Evolutionary conservation across 1,140 invertebrate species (phyloP).

Genomic region (Pogonomyrmex californicus): DNA sequence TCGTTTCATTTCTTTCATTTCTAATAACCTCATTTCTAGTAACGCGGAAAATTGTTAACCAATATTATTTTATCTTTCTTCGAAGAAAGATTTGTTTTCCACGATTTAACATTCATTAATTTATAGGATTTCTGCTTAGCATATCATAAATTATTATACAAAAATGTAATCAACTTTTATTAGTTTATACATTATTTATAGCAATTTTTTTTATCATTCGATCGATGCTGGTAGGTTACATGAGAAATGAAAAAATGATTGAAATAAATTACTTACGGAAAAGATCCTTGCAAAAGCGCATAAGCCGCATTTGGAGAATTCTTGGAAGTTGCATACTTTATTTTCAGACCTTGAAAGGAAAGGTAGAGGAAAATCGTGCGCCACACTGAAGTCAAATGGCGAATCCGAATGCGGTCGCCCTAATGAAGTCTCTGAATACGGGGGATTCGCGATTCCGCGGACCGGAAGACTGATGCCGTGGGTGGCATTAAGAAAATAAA

Average conservation of each 20-base stretch:
- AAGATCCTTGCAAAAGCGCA: background rate
- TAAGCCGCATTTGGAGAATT: background rate
- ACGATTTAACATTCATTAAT: conserved; percentile 33
- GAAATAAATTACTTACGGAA: background rate
- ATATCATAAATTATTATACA: conserved; percentile 8
- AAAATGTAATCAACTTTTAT: background rate
- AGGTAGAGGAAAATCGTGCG: background rate
- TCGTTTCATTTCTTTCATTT: conserved; percentile 19
- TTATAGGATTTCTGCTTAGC: background rate
- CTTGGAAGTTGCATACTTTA: conserved; percentile 6
- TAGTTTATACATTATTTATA: background rate
- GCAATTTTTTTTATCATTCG: background rate
- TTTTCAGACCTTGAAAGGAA: background rate
- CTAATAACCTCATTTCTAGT: background rate
- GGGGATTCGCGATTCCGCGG: conserved; percentile 1
- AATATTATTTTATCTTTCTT: conserved; percentile 27
- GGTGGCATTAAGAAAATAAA: conserved; percentile 73
- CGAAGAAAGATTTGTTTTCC: conserved; percentile 1
- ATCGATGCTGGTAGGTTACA: too few relatives aligned
- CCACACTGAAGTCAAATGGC: conserved; percentile 52
- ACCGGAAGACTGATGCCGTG: conserved; percentile 63
- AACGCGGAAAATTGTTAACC: conserved; percentile 27
- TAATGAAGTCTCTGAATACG: conserved; percentile 67
- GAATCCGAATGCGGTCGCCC: conserved; percentile 46
- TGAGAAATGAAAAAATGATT: background rate